Percentiles rank a stretch among this genome's conserved stretches.
These are phyloP conservation scores for Amblyteles armatorius DNA, from an alignment of 2,888 invertebrate species.

Conservation along the genomic window DNA sequence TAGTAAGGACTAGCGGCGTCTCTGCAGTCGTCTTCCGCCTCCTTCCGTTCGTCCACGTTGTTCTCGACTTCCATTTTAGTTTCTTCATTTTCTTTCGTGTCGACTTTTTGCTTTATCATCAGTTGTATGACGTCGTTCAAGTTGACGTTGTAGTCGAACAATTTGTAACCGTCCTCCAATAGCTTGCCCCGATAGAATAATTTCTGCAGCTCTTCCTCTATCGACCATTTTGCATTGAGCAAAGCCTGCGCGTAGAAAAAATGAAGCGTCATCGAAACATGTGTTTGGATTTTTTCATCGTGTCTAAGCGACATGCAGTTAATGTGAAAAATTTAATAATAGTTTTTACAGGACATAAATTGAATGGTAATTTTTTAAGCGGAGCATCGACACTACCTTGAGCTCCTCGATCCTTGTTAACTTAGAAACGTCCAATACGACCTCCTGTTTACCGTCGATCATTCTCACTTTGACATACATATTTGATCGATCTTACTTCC, in stretches of 20 bases:
- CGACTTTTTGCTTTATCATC: slow-evolving; percentile 83
- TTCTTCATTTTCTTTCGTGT: slow-evolving; percentile 43
- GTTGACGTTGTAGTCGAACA: slow-evolving; percentile 92
- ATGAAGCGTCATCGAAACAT: background rate
- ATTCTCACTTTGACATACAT: slow-evolving; percentile 90
- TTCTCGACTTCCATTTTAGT: slow-evolving; percentile 12
- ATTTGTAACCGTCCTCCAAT: slow-evolving; percentile 90
- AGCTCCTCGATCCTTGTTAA: slow-evolving; percentile 89
- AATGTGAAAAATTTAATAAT: background rate
- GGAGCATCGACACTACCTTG: slow-evolving; percentile 79
- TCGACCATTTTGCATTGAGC: slow-evolving; percentile 85
- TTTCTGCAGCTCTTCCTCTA: slow-evolving; percentile 86
- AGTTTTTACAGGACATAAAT: background rate
- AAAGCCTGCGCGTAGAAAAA: slow-evolving; percentile 9
- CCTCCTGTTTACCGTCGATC: slow-evolving; percentile 86
- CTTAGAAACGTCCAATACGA: slow-evolving; percentile 89
- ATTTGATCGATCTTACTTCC: slow-evolving; percentile 69
- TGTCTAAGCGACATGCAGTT: background rate
- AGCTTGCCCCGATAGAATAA: slow-evolving; percentile 90
- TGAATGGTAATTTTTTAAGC: background rate
- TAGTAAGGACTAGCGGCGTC: slow-evolving; percentile 85
- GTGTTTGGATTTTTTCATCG: background rate
- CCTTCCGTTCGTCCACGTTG: background rate
- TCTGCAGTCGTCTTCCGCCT: slow-evolving; percentile 65
- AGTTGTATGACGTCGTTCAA: slow-evolving; percentile 92